Base-by-base conservation (phyloP, 2,797 vertebrate genomes). In the Rhabdophis nuchalis region DNA sequence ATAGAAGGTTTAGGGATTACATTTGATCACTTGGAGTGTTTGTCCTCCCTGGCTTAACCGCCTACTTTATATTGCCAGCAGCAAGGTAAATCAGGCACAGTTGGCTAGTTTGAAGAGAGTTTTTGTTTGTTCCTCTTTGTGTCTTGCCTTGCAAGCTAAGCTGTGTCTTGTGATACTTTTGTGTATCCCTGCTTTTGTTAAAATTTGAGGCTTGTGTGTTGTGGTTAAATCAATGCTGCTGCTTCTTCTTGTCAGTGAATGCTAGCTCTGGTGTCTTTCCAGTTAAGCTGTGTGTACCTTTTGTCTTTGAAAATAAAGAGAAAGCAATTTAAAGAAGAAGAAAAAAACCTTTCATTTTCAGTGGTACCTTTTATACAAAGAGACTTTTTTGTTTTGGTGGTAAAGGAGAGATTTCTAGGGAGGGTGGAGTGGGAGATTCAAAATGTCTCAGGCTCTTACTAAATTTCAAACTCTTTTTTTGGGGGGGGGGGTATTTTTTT, bases 271-370 rank as follows among this genome's bases (percentile, higher is more conserved):
- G 94, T 96, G 95, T 95, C 93, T 93, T 96, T 96, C 95, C 93
- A 92, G 92, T 96, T 96, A 96, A 96, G 94, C 95, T 94, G 93
- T 95, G 29, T 92, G 93, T 95, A 94, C 88, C 94, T 95, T 97
- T 96, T 95, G 95, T 96, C 95, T 96, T 93, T 96, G 93, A 96
- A 96, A 97, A 96, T 96, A 96, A 96, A 95, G 96, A 93, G 92
- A 95, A 90, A 96, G 92, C 92, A 95, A 95, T 88, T 61, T 88
- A 25, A 23, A 32, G 64, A 68, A 68, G 1, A n/a, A n/a, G 2
- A 16, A 68, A 68, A 53, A 41, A 95, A 85, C 16, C 95, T 94
- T 94, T 91, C 93, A 86, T 90, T 96, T 96, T 95, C 5, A 1
- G 56, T 92, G n/a, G 64, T 94, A 96, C 85, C 90, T 96, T 96